Evolutionary conservation across 92 coral and sea anemone genomes (phyloP), one percentile per base, ranked within the genome.

Genomic region (Siderastrea radians): DNA sequence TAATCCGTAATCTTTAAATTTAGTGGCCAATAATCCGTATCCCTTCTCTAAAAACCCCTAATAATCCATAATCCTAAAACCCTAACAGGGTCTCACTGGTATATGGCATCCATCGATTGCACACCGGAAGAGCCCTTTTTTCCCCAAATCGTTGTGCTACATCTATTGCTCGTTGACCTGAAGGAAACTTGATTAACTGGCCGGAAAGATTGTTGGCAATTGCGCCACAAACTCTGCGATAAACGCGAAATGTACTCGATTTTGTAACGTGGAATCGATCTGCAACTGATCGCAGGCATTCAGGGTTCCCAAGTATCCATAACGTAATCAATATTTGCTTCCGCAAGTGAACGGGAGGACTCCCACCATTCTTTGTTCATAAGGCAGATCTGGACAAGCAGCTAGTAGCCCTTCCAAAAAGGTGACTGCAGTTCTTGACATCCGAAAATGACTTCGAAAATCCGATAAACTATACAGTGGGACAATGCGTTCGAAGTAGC

Each of bases 281-380:
- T 19, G 93, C 84, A 8, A 84, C 90, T 49, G 90, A 85, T n/a
- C 93, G 86, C 62, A 90, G 19, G 55, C 72, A 71, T 75, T 86
- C 91, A 49, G 93, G 82, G 79, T 90, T 90, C 43, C 93, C 93
- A 64, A 90, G 85, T 38, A 90, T 73, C 93, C 87, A 72, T 38
- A 90, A 11, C n/a, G 89, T 85, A 68, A 85, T 61, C 16, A 90
- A 78, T 43, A 90, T 6, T 47, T 90, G 80, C 81, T 90, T 90
- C 73, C 49, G 86, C 14, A 85, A 72, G 68, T 81, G 74, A 13
- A 85, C 73, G 49, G 75, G 67, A 55, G 86, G 77, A 65, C 89
- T 76, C 12, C 89, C 84, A 46, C 89, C 76, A 58, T 76, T 26
- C n/a, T 47, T 52, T 76, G 83, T 11, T 48, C 16, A 11, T 85